Evolutionary conservation across 2,888 invertebrate genomes (phyloP).

Genomic region (Dryomyza anilis): DNA sequence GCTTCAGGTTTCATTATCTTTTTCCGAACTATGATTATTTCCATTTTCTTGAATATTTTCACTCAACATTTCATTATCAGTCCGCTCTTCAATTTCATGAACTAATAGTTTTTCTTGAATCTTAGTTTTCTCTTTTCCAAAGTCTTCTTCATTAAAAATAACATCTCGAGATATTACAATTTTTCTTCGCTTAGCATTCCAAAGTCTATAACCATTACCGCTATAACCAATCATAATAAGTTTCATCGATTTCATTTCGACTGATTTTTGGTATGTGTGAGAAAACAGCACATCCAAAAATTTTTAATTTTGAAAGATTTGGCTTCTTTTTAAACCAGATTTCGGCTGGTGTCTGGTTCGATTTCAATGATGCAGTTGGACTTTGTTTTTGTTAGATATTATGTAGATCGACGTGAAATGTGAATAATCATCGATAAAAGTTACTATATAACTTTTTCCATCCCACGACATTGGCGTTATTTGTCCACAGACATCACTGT

Average conservation of each 20-base stretch:
- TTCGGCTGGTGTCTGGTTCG: not conserved
- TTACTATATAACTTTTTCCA: not conserved
- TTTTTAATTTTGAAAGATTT: slow-evolving; percentile 8
- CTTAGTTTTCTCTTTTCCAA: no score
- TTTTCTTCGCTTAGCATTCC: not conserved
- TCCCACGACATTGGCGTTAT: slow-evolving; percentile 1
- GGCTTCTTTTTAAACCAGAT: slow-evolving; percentile 11
- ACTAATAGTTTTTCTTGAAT: not conserved
- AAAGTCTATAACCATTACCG: slow-evolving; percentile 19
- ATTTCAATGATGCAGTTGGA: not conserved
- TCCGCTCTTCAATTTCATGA: not conserved
- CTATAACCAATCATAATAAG: slow-evolving; percentile 18
- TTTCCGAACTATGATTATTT: no score
- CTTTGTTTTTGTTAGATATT: slow-evolving; percentile 2
- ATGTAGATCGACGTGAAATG: slow-evolving; percentile 6
- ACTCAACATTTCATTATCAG: not conserved
- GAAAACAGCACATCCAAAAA: slow-evolving; percentile 23
- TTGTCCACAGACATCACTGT: slow-evolving; percentile 17
- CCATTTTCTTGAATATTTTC: slow-evolving; percentile 7
- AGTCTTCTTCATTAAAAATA: not conserved
- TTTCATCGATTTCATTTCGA: slow-evolving; percentile 8
- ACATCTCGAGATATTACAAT: slow-evolving; percentile 13
- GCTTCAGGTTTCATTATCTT: slow-evolving; percentile 16
- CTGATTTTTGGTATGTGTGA: slow-evolving; percentile 8
- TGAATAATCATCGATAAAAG: slow-evolving; percentile 14